Evolutionary conservation across 2,888 invertebrate genomes (phyloP).

Genomic region (Cenopis cana): DNA sequence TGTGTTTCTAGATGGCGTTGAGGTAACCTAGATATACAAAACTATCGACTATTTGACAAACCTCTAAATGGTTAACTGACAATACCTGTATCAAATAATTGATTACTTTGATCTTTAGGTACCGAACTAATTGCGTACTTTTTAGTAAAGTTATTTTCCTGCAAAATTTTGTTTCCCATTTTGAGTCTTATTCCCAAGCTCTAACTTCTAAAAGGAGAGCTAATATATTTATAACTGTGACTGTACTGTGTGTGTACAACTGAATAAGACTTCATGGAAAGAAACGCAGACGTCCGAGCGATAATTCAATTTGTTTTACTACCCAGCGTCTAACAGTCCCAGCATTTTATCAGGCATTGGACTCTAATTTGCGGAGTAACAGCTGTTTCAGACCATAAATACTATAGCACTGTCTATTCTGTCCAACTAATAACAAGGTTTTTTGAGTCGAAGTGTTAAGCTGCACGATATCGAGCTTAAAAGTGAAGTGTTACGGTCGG

Average conservation of each 20-base stretch:
- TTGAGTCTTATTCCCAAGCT: background rate
- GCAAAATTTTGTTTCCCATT: background rate
- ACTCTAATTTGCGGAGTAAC: constrained; percentile 34
- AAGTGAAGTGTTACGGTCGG: constrained; percentile 21
- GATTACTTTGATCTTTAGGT: no score
- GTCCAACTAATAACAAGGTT: constrained; percentile 35
- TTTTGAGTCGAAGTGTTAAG: constrained; percentile 10
- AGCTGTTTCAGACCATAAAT: constrained; percentile 42
- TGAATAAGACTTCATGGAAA: constrained; percentile 11
- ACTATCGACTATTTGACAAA: no score
- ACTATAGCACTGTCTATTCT: constrained; percentile 31
- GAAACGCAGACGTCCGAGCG: constrained; percentile 3
- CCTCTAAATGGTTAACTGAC: no score
- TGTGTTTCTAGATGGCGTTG: no score
- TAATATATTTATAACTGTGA: background rate
- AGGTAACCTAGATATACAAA: no score
- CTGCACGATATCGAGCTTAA: constrained; percentile 11
- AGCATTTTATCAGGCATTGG: constrained; percentile 28
- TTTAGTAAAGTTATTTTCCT: background rate
- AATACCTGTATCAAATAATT: no score
- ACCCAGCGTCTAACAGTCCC: constrained; percentile 7
- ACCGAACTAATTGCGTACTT: no score
- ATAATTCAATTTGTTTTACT: constrained; percentile 37
- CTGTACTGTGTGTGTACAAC: background rate
- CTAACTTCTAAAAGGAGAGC: background rate